Evolutionary conservation across 2,888 invertebrate species (phyloP).

Genomic region (Netelia inedita): DNA sequence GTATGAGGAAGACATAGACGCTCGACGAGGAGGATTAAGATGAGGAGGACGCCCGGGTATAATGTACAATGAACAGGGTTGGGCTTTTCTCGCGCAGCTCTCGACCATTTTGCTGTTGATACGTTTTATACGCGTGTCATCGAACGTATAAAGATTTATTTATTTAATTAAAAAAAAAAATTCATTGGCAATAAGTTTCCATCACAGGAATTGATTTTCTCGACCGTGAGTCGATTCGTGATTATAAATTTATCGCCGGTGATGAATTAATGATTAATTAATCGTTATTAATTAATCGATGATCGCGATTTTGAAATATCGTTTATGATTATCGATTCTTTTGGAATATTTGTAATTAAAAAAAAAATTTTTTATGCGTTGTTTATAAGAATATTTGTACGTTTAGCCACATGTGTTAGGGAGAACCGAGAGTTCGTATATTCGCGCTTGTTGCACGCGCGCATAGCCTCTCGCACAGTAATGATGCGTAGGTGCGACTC

Average conservation of each 20-base stretch:
- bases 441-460: conserved; percentile 72
- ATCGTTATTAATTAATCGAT: no score
- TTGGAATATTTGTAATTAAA: no score
- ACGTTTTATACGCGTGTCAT: conserved; percentile 33
- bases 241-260: no score
- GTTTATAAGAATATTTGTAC: background rate
- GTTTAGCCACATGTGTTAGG: background rate
- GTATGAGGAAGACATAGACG: conserved; percentile 59
- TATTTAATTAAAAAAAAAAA: background rate
- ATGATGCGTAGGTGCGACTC: conserved; percentile 80
- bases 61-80: conserved; percentile 65
- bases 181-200: background rate
- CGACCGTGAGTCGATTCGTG: no score
- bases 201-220: no score
- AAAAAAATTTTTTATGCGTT: background rate
- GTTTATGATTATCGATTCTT: no score
- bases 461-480: conserved; percentile 63
- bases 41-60: conserved; percentile 39
- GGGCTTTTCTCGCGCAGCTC: conserved; percentile 51
- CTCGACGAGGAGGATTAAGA: conserved; percentile 23
- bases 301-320: no score
- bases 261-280: no score
- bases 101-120: conserved; percentile 53
- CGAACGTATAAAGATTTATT: conserved; percentile 2
- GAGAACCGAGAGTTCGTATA: conserved; percentile 66